Conservation (phyloP, 1,140 invertebrate genomes). For the Eupeodes corollae region DNA sequence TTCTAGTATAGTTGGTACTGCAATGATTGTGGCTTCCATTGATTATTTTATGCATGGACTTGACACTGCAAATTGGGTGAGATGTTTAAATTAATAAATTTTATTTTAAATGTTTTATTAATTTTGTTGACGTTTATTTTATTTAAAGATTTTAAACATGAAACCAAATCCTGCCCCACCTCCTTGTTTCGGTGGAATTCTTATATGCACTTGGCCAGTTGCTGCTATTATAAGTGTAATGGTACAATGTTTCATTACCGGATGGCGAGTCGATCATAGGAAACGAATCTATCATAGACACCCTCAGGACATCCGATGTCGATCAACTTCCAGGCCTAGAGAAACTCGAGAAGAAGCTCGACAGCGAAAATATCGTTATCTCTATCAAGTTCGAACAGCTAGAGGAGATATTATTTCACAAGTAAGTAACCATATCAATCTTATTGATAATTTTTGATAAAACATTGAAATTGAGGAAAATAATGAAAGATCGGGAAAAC, state of each 20-base stretch:
- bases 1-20: constrained; percentile 33
- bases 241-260: constrained; percentile 36
- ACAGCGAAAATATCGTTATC: constrained; percentile 73
- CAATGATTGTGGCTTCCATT: constrained; percentile 33
- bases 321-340: constrained; percentile 38
- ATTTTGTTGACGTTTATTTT: no score
- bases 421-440: constrained; percentile 39
- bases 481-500: neutral
- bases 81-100: neutral
- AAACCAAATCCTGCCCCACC: constrained; percentile 31
- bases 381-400: constrained; percentile 78
- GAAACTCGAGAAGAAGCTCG: constrained; percentile 63
- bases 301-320: constrained; percentile 13
- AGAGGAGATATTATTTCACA: constrained; percentile 84
- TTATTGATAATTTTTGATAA: no score
- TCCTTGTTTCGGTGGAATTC: constrained; percentile 32
- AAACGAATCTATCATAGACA: constrained; percentile 30
- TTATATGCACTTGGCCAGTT: constrained; percentile 33
- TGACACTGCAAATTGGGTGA: constrained; percentile 33
- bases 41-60: constrained; percentile 34
- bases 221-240: constrained; percentile 33
- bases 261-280: constrained; percentile 34
- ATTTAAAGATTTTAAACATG: constrained; percentile 26
- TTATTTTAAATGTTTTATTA: neutral
- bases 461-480: neutral